Evolutionary conservation across 2,113 vertebrate species (phyloP), one percentile per base, ranked within the genome.

Genomic region (Gymnarchus niloticus): DNA sequence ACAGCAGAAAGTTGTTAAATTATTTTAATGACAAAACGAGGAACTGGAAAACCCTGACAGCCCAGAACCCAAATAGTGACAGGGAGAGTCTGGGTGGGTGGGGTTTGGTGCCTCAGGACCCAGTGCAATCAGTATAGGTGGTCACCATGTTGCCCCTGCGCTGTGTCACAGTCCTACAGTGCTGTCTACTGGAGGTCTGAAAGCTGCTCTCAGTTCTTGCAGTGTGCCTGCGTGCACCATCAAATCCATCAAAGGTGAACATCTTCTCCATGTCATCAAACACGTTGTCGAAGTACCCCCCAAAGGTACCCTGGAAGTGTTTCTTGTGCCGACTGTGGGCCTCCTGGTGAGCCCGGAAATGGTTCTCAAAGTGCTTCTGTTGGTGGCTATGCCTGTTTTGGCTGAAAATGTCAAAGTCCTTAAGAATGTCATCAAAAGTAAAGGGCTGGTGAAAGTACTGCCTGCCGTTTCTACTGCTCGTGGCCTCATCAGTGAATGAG

Each of bases 181-280:
- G 97, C 86, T 91, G 94, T 92, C 97, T 96, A 59, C 91, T 94
- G 25, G 97, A 94, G 61, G 94, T 92, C 5, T 96, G 96, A 88
- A 99, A 98, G 86, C 92, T 91, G 84, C 85, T 86, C 10, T 96
- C 96, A 91, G 95, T 94, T 89, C 94, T 92, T 86, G 95, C 88
- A 0, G 92, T 92, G 0, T 96, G 96, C 7, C 85, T 89, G 82
- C 89, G 93, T 23, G 91, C 87, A 0, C 89, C 91, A 84, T 94
- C 95, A 90, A 96, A 95, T 59, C 94, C 90, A 91, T 94, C 94
- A 84, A 99, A 98, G 0, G 97, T 96, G 93, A 99, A 99, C 96
- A 98, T 97, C 90, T 97, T 98, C 89, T 99, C 97, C 97, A 98
- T 95, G 91, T 99, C 96, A 90, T 99, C 96, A 91, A 99, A 98